These are phyloP conservation scores for Zeugodacus cucurbitae DNA, from an alignment of 1,140 invertebrate species.

Conservation along the genomic window DNA sequence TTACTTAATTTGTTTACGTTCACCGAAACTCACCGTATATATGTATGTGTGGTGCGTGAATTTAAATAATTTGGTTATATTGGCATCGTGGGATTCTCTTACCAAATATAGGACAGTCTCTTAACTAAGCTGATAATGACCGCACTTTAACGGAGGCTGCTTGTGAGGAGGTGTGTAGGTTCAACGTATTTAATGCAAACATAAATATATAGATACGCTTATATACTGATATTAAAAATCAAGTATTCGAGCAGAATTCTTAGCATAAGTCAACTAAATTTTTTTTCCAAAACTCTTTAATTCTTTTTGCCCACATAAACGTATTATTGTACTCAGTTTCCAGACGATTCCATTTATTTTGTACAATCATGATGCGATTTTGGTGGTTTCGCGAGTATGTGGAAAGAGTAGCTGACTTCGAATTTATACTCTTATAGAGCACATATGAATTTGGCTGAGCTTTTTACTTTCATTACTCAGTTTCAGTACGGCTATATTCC, in stretches of 20 bases:
- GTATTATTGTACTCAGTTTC: background rate
- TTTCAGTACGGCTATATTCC: background rate
- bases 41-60: background rate
- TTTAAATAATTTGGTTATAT: background rate
- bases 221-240: background rate
- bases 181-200: background rate
- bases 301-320: background rate
- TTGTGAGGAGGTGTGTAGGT: background rate
- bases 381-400: background rate
- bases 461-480: background rate
- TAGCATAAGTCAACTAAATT: background rate
- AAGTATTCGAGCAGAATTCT: background rate
- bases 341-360: constrained; percentile 12
- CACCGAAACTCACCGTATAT: background rate
- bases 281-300: background rate
- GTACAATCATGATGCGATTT: background rate
- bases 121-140: background rate
- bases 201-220: background rate
- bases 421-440: background rate
- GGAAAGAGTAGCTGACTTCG: background rate
- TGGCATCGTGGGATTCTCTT: background rate
- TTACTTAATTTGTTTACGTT: background rate
- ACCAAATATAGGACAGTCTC: background rate
- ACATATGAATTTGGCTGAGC: background rate
- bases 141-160: background rate